phyloP scores from a whole-genome alignment of 2,113 vertebrate genomes.

The Platanista minor region DNA sequence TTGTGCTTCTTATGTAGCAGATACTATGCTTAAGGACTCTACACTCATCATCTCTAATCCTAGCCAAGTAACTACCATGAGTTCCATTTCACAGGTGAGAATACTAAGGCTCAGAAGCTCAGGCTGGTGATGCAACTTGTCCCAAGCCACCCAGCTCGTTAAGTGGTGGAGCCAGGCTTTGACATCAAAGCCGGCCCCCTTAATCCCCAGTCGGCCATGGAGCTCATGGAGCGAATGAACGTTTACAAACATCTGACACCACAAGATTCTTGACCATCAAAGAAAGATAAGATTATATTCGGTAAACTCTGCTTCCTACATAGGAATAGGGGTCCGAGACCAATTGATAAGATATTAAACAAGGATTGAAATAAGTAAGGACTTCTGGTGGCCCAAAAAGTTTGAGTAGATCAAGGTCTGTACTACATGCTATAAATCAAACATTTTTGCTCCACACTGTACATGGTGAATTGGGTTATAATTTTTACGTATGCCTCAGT shows the following conservation, averaged over 20 bases:
- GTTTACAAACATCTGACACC: not conserved
- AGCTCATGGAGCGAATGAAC: not conserved
- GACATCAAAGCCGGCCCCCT: constrained; percentile 33
- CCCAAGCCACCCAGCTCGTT: constrained; percentile 1
- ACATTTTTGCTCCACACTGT: constrained; percentile 12
- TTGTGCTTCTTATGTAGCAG: not conserved
- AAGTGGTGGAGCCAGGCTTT: not conserved
- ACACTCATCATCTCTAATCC: not conserved
- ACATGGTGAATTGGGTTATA: not conserved
- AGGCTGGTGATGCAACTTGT: not conserved
- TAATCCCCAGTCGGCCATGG: not conserved
- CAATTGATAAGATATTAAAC: constrained; percentile 30
- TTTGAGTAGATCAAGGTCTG: constrained; percentile 1
- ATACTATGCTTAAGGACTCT: not conserved
- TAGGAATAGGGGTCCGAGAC: constrained; percentile 14
- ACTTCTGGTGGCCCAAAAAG: constrained; percentile 29
- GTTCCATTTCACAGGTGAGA: constrained; percentile 18
- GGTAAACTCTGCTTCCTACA: constrained; percentile 48
- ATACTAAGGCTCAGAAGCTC: not conserved
- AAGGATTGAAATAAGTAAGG: constrained; percentile 43
- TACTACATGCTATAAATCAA: constrained; percentile 45
- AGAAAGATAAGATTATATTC: constrained; percentile 54
- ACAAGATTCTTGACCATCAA: not conserved
- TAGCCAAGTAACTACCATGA: not conserved
- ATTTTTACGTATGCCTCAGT: not conserved